Evolutionary conservation across 2,113 vertebrate species (phyloP).

Genomic region (Phyllostomus hastatus): DNA sequence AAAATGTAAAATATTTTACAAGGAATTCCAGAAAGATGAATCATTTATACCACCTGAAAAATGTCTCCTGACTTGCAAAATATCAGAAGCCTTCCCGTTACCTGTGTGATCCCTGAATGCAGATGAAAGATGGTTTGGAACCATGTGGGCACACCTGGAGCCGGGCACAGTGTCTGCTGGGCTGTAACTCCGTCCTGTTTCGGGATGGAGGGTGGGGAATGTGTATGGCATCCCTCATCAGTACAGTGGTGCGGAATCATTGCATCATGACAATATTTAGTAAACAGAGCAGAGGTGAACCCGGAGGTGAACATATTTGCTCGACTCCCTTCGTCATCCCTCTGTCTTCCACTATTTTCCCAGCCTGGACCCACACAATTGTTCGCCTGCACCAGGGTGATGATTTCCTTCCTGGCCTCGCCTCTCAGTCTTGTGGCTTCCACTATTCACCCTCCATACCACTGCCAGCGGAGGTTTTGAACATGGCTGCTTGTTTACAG

Average conservation of each 20-base stretch:
- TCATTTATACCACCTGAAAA: not conserved
- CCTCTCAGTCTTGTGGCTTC: not conserved
- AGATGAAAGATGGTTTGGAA: not conserved
- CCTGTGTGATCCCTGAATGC: not conserved
- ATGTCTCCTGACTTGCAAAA: not conserved
- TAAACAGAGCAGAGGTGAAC: not conserved
- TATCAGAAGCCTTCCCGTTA: not conserved
- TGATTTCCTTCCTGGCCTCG: not conserved
- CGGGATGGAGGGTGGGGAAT: not conserved
- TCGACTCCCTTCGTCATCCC: not conserved
- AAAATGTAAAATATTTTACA: not conserved
- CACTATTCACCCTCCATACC: not conserved
- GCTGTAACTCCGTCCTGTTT: not conserved
- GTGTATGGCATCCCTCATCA: not conserved
- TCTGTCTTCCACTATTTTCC: not conserved
- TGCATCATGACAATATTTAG: not conserved
- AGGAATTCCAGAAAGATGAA: constrained; percentile 3
- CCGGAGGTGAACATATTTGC: not conserved
- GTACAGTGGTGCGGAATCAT: not conserved
- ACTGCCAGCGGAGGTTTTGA: not conserved
- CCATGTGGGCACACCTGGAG: not conserved
- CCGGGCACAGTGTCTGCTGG: not conserved
- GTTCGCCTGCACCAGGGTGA: not conserved
- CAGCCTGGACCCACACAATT: too few relatives aligned
- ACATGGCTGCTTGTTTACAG: not conserved